Evolutionary conservation across 92 coral and sea anemone genomes (phyloP).

Genomic region (Parazoanthus darwini): DNA sequence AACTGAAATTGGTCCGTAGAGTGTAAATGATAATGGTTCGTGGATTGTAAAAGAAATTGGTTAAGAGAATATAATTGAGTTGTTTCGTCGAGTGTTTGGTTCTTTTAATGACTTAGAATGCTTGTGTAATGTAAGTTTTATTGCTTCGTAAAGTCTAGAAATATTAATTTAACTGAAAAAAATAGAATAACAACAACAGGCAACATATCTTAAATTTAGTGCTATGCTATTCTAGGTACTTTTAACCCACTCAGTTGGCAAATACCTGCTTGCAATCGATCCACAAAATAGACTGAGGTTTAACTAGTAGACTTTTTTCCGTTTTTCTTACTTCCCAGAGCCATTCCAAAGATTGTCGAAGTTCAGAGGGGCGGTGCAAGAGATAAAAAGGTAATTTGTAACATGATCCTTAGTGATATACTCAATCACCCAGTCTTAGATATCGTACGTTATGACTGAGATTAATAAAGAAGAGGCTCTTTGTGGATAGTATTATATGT

Average conservation of each 20-base stretch:
- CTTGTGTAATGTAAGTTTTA: background rate
- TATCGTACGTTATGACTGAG: too few species aligned
- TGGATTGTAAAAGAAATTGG: background rate
- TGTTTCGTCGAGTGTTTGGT: background rate
- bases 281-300: background rate
- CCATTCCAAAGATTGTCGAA: slow-evolving; percentile 17
- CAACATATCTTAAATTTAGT: too few species aligned
- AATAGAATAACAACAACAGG: too few species aligned
- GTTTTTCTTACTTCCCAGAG: background rate
- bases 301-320: background rate
- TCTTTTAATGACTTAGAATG: background rate
- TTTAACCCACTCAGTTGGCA: background rate
- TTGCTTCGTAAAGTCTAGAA: too few species aligned
- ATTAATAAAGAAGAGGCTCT: too few species aligned
- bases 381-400: slow-evolving; percentile 23
- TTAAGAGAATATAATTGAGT: background rate
- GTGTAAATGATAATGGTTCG: background rate
- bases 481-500: too few species aligned
- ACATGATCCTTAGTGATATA: too few species aligned
- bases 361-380: slow-evolving; percentile 18
- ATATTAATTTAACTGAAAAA: too few species aligned
- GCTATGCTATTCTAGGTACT: background rate
- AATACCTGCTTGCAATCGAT: background rate
- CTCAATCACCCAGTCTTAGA: background rate
- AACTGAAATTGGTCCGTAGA: background rate